These are phyloP conservation scores for Melieria omissa DNA, from an alignment of 2,888 invertebrate genomes.

Conservation along the genomic window DNA sequence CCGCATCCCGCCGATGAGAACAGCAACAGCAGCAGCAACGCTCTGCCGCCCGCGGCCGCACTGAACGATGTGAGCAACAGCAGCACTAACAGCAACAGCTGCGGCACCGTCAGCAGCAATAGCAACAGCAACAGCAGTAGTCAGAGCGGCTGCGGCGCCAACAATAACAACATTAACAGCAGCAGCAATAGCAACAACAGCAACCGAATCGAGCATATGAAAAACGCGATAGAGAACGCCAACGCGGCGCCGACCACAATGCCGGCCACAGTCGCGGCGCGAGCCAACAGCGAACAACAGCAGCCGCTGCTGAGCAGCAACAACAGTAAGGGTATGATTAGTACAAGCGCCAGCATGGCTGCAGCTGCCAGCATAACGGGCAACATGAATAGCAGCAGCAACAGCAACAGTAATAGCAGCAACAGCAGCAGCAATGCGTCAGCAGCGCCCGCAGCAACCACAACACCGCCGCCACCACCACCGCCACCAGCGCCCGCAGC, in stretches of 20 bases:
- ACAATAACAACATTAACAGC: slow-evolving; percentile 52
- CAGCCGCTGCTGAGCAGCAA: slow-evolving; percentile 36
- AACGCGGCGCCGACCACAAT: slow-evolving; percentile 28
- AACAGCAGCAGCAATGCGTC: slow-evolving; percentile 35
- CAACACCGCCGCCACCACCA: slow-evolving; percentile 41
- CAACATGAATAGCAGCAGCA: slow-evolving; percentile 49
- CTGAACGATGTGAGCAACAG: slow-evolving; percentile 63
- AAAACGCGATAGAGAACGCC: slow-evolving; percentile 36
- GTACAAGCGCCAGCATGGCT: slow-evolving; percentile 39
- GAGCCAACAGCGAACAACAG: slow-evolving; percentile 31
- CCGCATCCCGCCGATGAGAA: slow-evolving; percentile 52
- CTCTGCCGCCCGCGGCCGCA: slow-evolving; percentile 56
- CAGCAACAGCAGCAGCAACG: slow-evolving; percentile 51
- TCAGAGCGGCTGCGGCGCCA: slow-evolving; percentile 37
- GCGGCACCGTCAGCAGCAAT: slow-evolving; percentile 58
- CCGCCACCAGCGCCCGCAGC: slow-evolving; percentile 49
- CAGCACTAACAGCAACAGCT: slow-evolving; percentile 65
- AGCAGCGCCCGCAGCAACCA: slow-evolving; percentile 28
- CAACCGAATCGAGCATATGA: slow-evolving; percentile 44
- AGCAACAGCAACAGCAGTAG: slow-evolving; percentile 53
- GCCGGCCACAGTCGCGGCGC: slow-evolving; percentile 18
- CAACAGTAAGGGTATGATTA: slow-evolving; percentile 41
- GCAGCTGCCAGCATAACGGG: slow-evolving; percentile 31
- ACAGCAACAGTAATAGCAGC: slow-evolving; percentile 43
- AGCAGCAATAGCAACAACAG: slow-evolving; percentile 49